Evolutionary conservation across 2,888 invertebrate species (phyloP).

Genomic region (Acrobasis suavella): DNA sequence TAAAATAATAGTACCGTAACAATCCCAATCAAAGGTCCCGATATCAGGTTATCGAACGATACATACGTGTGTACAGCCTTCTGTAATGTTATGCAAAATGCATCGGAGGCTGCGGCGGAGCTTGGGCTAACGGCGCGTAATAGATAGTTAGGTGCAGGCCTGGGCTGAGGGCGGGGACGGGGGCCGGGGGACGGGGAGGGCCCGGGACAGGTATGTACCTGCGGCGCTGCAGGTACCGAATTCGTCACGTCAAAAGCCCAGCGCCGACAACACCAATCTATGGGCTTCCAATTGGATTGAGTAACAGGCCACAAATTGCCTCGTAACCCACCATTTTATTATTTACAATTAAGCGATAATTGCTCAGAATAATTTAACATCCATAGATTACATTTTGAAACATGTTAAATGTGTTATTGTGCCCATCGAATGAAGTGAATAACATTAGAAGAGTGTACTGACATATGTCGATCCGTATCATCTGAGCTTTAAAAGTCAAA

Average conservation of each 20-base stretch:
- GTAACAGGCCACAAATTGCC: neutral
- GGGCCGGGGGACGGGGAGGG: slow-evolving; percentile 10
- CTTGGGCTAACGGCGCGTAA: slow-evolving; percentile 41
- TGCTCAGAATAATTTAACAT: neutral
- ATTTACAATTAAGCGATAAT: neutral
- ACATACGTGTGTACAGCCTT: slow-evolving; percentile 20
- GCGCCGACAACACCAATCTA: neutral
- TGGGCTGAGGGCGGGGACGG: slow-evolving; percentile 9
- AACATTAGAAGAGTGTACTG: no score
- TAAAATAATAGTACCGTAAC: slow-evolving; percentile 2
- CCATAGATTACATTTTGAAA: no score
- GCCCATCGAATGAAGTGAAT: no score
- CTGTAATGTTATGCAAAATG: slow-evolving; percentile 37
- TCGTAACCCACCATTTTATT: neutral
- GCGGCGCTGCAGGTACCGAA: slow-evolving; percentile 24
- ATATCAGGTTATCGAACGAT: slow-evolving; percentile 26
- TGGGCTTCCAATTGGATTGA: slow-evolving; percentile 6
- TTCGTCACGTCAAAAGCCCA: slow-evolving; percentile 18
- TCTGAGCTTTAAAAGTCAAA: no score
- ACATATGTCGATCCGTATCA: no score
- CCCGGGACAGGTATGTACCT: slow-evolving; percentile 18
- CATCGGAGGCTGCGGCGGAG: slow-evolving; percentile 30
- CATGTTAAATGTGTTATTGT: no score
- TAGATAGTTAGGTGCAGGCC: slow-evolving; percentile 31
- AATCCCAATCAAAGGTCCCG: slow-evolving; percentile 14